A percentile compares a stretch with the other conserved stretches of the same genome.
phyloP scores from a whole-genome alignment of 2,113 vertebrate genomes.

The Gymnocephalus cernua region DNA sequence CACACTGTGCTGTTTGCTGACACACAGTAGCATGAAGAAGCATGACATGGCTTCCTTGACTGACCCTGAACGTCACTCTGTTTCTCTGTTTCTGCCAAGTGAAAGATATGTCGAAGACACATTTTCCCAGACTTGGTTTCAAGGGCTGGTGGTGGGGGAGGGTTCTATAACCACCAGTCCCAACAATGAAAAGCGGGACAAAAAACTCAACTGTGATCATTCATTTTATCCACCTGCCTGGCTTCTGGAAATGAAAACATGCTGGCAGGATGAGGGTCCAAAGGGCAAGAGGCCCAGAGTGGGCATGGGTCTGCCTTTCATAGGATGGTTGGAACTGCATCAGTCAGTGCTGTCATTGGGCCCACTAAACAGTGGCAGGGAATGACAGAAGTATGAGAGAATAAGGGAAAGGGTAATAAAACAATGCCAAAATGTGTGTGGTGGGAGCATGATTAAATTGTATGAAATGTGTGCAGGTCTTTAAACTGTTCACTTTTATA shows the following conservation, averaged over 20 bases:
- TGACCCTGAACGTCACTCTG: not conserved
- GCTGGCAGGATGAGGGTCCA: constrained; percentile 23
- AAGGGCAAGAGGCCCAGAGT: constrained; percentile 19
- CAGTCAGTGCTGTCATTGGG: constrained; percentile 36
- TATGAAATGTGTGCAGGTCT: not conserved
- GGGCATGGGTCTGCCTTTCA: constrained; percentile 45
- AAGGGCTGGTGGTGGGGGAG: not conserved
- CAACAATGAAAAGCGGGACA: not conserved
- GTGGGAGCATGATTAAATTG: not conserved
- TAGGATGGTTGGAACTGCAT: constrained; percentile 35
- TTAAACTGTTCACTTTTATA: not conserved
- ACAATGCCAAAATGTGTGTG: not conserved
- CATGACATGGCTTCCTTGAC: not conserved
- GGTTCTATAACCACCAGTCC: not conserved
- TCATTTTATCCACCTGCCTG: constrained; percentile 55
- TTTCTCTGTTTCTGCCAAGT: not conserved
- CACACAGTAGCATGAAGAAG: not conserved
- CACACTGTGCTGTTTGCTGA: not conserved
- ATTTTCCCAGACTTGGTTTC: not conserved
- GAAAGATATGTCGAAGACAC: constrained; percentile 17
- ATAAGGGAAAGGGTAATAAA: not conserved
- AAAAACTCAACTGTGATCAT: constrained; percentile 25
- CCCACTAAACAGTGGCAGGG: constrained; percentile 18
- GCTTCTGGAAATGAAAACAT: constrained; percentile 34
- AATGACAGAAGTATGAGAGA: constrained; percentile 5